phyloP scores from a whole-genome alignment of 2,888 invertebrate genomes.

The Caenorhabditis sp. region DNA sequence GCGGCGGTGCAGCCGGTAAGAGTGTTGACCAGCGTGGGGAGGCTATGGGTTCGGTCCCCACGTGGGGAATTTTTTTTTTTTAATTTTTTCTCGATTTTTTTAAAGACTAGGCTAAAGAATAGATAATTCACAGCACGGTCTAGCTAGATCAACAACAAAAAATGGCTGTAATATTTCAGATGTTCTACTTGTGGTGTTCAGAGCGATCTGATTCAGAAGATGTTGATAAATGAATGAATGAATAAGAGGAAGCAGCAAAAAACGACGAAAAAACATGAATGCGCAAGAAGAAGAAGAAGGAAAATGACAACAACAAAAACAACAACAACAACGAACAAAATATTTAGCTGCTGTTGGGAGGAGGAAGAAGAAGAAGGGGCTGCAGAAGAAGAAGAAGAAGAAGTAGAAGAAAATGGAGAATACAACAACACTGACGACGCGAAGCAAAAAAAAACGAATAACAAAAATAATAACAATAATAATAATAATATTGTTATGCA shows the following conservation, averaged over 20 bases:
- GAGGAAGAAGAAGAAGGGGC: conserved; percentile 12
- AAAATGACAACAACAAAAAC: conserved; percentile 20
- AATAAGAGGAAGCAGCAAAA: conserved; percentile 6
- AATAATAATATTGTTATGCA: neutral
- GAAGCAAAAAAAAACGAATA: conserved; percentile 16
- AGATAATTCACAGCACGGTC: too few relatives aligned
- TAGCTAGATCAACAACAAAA: too few relatives aligned
- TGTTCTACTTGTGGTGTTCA: too few relatives aligned
- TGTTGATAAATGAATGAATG: too few relatives aligned
- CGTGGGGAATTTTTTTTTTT: too few relatives aligned
- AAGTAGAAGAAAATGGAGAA: conserved; percentile 7
- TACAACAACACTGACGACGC: conserved; percentile 17
- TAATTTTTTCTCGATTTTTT: too few relatives aligned
- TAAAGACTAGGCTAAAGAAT: too few relatives aligned
- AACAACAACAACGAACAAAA: conserved; percentile 8
- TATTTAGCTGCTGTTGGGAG: conserved; percentile 14
- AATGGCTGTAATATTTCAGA: too few relatives aligned
- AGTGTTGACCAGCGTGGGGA: too few relatives aligned
- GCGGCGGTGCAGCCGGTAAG: too few relatives aligned
- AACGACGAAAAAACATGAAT: conserved; percentile 5
- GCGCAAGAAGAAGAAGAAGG: conserved; percentile 4
- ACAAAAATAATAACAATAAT: conserved; percentile 7
- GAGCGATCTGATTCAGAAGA: neutral
- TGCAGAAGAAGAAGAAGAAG: conserved; percentile 8
- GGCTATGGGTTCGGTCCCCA: too few relatives aligned